Evolutionary conservation across 2,797 vertebrate species (phyloP).

Genomic region (Arctocebus calabarensis): DNA sequence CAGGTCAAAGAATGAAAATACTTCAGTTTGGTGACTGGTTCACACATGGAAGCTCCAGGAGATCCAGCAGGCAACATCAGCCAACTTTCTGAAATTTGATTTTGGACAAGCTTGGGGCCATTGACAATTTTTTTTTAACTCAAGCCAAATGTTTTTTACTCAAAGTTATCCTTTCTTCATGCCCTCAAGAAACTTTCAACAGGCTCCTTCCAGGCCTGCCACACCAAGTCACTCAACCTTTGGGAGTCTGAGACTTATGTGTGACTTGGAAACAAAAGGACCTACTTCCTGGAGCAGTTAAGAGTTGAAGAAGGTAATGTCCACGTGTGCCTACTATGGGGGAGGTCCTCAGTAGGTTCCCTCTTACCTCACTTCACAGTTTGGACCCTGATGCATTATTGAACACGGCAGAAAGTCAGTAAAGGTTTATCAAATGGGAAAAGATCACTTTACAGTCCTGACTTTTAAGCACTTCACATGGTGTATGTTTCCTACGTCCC

Average conservation of each 20-base stretch:
- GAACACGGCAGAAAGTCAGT: not conserved
- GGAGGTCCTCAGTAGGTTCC: not conserved
- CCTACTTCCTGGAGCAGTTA: not conserved
- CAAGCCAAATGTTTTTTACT: not conserved
- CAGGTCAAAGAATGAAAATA: not conserved
- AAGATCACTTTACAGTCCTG: not conserved
- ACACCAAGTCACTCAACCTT: not conserved
- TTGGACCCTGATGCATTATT: not conserved
- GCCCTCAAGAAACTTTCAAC: not conserved
- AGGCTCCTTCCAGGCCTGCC: not conserved
- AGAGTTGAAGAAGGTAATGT: not conserved
- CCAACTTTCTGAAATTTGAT: constrained; percentile 1
- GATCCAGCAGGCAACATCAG: not conserved
- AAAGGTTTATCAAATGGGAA: not conserved
- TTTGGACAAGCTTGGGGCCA: not conserved
- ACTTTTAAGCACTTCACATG: not conserved
- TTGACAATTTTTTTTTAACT: not conserved
- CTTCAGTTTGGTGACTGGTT: not conserved
- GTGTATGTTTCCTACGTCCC: not conserved
- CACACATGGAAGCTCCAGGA: not conserved
- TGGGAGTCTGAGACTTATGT: not conserved
- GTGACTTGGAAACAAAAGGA: not conserved
- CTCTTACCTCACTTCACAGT: not conserved
- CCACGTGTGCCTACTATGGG: rapidly evolving
- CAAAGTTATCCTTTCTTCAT: not conserved